phyloP scores from a whole-genome alignment of 2,797 vertebrate species.

The Pseudocheirus occidentalis region DNA sequence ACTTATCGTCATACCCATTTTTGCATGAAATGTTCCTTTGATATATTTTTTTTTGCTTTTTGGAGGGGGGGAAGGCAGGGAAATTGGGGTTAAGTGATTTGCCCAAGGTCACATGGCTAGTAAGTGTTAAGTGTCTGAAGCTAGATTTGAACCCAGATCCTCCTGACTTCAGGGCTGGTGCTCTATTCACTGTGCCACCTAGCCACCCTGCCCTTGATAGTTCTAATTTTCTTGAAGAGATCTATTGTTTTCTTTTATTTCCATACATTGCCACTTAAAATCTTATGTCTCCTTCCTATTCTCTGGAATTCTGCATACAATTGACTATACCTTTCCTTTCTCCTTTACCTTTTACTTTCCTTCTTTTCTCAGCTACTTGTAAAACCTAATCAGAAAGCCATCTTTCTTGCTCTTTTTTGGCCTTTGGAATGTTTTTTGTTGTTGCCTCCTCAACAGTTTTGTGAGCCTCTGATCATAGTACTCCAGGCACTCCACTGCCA shows the following conservation, averaged over 20 bases:
- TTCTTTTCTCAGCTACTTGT: not conserved
- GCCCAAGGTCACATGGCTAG: too few species aligned
- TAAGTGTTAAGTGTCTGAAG: too few species aligned
- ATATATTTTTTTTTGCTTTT: not conserved
- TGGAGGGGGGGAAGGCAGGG: too few species aligned
- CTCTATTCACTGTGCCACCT: too few species aligned
- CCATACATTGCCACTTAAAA: not conserved
- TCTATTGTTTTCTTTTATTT: not conserved
- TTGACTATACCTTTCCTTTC: not conserved
- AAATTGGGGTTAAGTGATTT: too few species aligned
- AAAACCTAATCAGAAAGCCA: not conserved
- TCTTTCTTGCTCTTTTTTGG: not conserved
- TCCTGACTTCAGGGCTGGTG: too few species aligned
- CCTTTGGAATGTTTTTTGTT: not conserved
- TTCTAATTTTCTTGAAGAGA: not conserved
- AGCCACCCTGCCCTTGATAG: not conserved
- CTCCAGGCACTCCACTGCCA: not conserved
- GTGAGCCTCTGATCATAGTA: not conserved
- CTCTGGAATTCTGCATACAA: not conserved
- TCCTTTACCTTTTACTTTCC: not conserved
- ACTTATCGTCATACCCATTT: too few species aligned
- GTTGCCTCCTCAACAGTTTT: not conserved
- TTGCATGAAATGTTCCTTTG: not conserved
- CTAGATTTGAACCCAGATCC: too few species aligned
- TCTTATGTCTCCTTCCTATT: not conserved